Evolutionary conservation across 2,888 invertebrate species (phyloP), one percentile per base, ranked within the genome.

Genomic region (Ashinkailepas kermadecensis): DNA sequence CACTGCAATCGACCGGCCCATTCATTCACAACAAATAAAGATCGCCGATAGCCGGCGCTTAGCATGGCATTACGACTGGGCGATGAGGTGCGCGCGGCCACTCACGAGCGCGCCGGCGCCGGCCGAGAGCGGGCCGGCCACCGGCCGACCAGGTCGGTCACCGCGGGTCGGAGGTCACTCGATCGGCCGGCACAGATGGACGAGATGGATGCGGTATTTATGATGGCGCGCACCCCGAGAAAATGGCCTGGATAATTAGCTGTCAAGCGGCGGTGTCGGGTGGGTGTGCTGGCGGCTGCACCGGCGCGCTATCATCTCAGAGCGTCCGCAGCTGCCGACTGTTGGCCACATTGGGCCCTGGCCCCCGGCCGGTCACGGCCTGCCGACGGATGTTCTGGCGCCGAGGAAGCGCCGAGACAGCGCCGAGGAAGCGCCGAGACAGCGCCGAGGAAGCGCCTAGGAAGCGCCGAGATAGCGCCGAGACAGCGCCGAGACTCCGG

Each of bases 1-100:
- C 70, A 18, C 74, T 74, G 74, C 74, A 74, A 74, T 74, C 74
- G 74, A 18, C 54, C 54, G 74, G 18, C 54, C 54, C 74, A 74
- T 74, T 74, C 74, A 74, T 74, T 74, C 74, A 13, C 18, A 54
- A 74, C 74, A 74, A 74, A 74, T 74, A 74, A 74, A 74, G 74
- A 74, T 74, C 54, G 54, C 4, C 10, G 74, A 74, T 74, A 74
- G 25, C 54, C 18, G 74, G 54, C 54, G 74, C 15, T 74, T 74
- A 39, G 74, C 74, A 74, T 74, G 54, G 54, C 7, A 25, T 74
- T 54, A 74, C 18, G 54, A 18, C 6, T 1, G 39, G 23, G 21
- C 54, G 25, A 74, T 39, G 74, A 18, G 54, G 74, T 15, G 74
- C 21, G 59, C 59, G 12, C 54, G 39, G 54, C 39, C 39, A 12